Evolutionary conservation across 2,888 invertebrate species (phyloP).

Genomic region (Eurytoma californica): DNA sequence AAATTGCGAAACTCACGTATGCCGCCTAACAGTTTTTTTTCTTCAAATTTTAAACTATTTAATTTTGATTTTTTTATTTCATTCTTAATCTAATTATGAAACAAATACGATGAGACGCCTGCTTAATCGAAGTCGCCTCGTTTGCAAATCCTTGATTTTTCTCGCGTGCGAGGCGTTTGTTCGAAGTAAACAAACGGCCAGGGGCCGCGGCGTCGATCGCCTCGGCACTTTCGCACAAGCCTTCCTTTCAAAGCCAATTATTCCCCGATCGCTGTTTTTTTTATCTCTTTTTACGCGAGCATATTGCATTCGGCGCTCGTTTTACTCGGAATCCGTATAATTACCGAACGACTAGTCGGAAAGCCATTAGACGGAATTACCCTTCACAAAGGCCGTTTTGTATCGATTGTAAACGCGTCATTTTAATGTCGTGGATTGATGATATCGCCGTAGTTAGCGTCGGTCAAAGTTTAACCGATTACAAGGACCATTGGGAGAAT

Average conservation of each 20-base stretch:
- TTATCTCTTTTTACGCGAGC: conserved; percentile 4
- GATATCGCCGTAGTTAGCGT: not conserved
- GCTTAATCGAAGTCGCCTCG: conserved; percentile 5
- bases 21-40: not conserved
- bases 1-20: conserved; percentile 3
- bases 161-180: no score
- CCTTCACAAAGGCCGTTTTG: conserved; percentile 29
- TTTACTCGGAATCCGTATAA: conserved; percentile 50
- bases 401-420: conserved; percentile 1
- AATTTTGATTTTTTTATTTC: no score
- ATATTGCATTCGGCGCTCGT: not conserved
- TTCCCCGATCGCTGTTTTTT: conserved; percentile 38
- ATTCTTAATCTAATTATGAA: no score
- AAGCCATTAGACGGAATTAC: conserved; percentile 48
- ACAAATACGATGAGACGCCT: not conserved
- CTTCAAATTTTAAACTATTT: no score
- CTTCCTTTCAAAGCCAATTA: conserved; percentile 41
- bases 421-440: not conserved
- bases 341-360: conserved; percentile 43
- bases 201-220: not conserved
- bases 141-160: not conserved
- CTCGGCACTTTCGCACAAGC: conserved; percentile 28
- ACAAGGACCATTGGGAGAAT: conserved; percentile 5
- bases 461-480: not conserved
- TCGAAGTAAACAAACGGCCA: conserved; percentile 13